Conservation (phyloP, 2,113 vertebrate genomes). For the Oenanthe melanoleuca region DNA sequence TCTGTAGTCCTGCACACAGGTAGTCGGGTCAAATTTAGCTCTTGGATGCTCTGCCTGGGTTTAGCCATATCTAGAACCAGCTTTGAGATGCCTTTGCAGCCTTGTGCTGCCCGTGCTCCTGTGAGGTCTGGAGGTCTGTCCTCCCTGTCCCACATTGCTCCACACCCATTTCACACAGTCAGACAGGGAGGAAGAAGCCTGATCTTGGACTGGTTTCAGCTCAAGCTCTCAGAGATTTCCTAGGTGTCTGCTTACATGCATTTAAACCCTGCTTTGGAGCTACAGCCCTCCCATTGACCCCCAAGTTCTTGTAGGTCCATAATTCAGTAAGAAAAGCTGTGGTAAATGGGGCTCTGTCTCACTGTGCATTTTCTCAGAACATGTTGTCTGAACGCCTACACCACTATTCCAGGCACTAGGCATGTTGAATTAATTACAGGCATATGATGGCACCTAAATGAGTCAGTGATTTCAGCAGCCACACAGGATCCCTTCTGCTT, state of each 20-base stretch:
- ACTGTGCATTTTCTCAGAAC: slow-evolving; percentile 8
- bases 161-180: neutral
- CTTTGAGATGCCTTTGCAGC: neutral
- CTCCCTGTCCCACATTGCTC: neutral
- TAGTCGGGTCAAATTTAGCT: neutral
- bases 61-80: neutral
- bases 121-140: fast-evolving
- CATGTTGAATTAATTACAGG: slow-evolving; percentile 33
- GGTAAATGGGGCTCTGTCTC: neutral
- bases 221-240: neutral
- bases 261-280: neutral
- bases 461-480: slow-evolving; percentile 16
- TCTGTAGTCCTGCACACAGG: neutral
- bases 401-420: slow-evolving; percentile 18
- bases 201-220: neutral
- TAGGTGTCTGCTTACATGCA: neutral
- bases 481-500: neutral
- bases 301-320: neutral
- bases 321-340: neutral
- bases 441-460: slow-evolving; percentile 3
- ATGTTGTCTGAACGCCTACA: slow-evolving; percentile 18
- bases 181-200: neutral
- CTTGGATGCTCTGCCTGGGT: neutral
- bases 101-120: fast-evolving
- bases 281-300: neutral